phyloP scores from a whole-genome alignment of 2,113 vertebrate species.

The Tragelaphus buxtoni region DNA sequence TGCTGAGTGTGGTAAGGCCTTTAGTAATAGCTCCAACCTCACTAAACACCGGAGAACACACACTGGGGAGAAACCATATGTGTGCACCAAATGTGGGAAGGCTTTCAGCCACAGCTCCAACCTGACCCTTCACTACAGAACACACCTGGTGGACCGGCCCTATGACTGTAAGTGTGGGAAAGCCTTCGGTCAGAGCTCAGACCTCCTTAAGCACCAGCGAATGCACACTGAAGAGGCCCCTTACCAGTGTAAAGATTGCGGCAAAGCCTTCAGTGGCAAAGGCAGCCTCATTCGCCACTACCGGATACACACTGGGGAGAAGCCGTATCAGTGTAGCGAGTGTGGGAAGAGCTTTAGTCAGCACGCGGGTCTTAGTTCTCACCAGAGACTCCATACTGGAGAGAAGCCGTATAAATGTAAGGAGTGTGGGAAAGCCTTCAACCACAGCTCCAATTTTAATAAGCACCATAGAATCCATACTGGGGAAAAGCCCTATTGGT shows the following conservation, averaged over 20 bases:
- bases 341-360: conserved; percentile 77
- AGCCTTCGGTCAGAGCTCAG: conserved; percentile 71
- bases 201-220: conserved; percentile 72
- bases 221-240: conserved; percentile 72
- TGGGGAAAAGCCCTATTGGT: conserved; percentile 75
- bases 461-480: conserved; percentile 71
- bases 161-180: conserved; percentile 74
- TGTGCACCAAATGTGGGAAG: conserved; percentile 78
- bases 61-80: conserved; percentile 74
- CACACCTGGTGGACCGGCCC: conserved; percentile 75
- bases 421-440: conserved; percentile 72
- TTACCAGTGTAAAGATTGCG: conserved; percentile 73
- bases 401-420: conserved; percentile 73
- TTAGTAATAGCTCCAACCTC: conserved; percentile 73
- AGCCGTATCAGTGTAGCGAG: conserved; percentile 72
- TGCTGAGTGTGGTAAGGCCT: conserved; percentile 74
- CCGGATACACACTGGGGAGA: conserved; percentile 75
- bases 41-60: conserved; percentile 72
- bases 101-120: conserved; percentile 73
- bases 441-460: conserved; percentile 72
- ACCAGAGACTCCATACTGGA: conserved; percentile 76
- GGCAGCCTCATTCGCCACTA: conserved; percentile 75
- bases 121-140: conserved; percentile 72
- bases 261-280: conserved; percentile 73
- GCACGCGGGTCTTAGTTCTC: conserved; percentile 75